phyloP scores from a whole-genome alignment of 92 coral and sea anemone genomes.

The Porites divaricata region DNA sequence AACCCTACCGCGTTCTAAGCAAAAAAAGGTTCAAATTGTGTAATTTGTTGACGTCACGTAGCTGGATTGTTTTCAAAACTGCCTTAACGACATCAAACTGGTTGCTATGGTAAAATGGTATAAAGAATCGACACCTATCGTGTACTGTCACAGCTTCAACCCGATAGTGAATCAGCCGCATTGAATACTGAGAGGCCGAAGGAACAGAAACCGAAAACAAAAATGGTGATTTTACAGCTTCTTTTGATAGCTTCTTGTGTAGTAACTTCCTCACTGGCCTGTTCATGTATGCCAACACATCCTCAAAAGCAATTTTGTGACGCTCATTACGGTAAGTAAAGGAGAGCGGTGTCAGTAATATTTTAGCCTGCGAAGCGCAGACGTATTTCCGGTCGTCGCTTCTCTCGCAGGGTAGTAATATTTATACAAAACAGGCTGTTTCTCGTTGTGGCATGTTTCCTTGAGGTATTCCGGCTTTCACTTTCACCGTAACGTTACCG shows the following conservation, averaged over 20 bases:
- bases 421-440: too few relatives aligned
- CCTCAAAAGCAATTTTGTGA: slow-evolving; percentile 37
- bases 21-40: background rate
- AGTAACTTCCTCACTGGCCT: slow-evolving; percentile 12
- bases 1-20: background rate
- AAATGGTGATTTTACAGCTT: slow-evolving; percentile 9
- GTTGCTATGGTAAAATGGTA: slow-evolving; percentile 18
- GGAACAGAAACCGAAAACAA: background rate
- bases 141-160: background rate
- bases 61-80: background rate
- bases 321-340: slow-evolving; percentile 33
- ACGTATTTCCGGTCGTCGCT: too few relatives aligned
- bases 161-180: background rate
- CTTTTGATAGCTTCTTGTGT: slow-evolving; percentile 4
- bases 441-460: background rate
- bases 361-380: too few relatives aligned
- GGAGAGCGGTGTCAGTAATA: too few relatives aligned
- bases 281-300: slow-evolving; percentile 18
- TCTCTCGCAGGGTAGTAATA: too few relatives aligned
- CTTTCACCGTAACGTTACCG: background rate
- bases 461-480: background rate
- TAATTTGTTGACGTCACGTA: background rate
- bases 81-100: background rate
- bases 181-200: background rate
- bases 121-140: background rate